Percentiles rank a stretch among this genome's conserved stretches.
Evolutionary conservation across 1,140 invertebrate species (phyloP).

Genomic region (Drepana arcuata): DNA sequence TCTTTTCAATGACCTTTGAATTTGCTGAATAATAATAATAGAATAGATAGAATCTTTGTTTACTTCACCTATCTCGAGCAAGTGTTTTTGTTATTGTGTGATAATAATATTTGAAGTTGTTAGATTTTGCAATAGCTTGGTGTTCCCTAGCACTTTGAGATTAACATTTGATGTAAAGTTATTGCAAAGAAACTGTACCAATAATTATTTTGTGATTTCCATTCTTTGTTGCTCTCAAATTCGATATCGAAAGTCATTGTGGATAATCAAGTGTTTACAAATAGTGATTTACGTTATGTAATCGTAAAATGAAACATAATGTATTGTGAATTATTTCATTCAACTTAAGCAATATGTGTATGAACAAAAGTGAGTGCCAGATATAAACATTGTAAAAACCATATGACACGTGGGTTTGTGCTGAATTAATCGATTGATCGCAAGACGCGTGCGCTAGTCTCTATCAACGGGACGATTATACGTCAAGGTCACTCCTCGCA

Average conservation of each 20-base stretch:
- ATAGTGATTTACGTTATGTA: constrained; percentile 55
- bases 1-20: constrained; percentile 62
- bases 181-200: too few species aligned
- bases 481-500: constrained; percentile 59
- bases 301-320: constrained; percentile 34
- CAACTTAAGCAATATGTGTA: too few species aligned
- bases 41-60: constrained; percentile 68
- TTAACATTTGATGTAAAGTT: too few species aligned
- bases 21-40: constrained; percentile 66
- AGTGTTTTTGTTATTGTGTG: constrained; percentile 69
- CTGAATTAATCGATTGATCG: constrained; percentile 61
- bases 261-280: constrained; percentile 50
- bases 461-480: constrained; percentile 63
- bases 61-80: constrained; percentile 59
- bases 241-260: constrained; percentile 63
- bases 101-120: constrained; percentile 40
- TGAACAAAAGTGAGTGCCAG: too few species aligned
- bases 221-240: too few species aligned
- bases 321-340: too few species aligned
- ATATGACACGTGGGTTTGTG: constrained; percentile 56
- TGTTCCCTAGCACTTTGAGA: too few species aligned
- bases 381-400: constrained; percentile 49
- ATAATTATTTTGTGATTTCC: too few species aligned
- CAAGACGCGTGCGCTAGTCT: constrained; percentile 58
- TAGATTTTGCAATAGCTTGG: too few species aligned